Evolutionary conservation across 1,140 invertebrate species (phyloP).

Genomic region (Tribolium madens): DNA sequence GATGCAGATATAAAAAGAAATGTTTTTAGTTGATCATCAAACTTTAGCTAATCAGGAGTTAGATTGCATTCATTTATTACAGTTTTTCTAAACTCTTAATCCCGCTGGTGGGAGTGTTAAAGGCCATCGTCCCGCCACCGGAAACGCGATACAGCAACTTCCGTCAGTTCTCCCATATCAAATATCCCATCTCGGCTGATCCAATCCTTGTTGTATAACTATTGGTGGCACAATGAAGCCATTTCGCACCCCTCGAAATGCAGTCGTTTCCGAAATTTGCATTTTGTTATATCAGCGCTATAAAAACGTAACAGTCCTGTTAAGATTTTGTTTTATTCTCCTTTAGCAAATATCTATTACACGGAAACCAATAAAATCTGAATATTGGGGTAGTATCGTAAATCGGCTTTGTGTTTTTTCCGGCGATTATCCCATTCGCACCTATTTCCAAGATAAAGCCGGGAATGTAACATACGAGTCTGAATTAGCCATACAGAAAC

Average conservation of each 20-base stretch:
- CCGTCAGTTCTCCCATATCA: not conserved
- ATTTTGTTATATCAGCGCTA: conserved; percentile 52
- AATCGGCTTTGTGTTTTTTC: not conserved
- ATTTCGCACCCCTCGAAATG: conserved; percentile 14
- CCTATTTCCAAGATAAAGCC: not conserved
- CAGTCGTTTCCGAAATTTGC: conserved; percentile 42
- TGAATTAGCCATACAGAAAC: conserved; percentile 24
- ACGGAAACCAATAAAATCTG: conserved; percentile 5
- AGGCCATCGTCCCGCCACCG: not conserved
- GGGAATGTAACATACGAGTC: not conserved
- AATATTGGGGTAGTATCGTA: not conserved
- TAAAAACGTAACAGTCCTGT: conserved; percentile 33
- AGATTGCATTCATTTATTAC: not conserved
- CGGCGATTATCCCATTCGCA: conserved; percentile 6
- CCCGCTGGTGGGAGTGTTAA: not conserved
- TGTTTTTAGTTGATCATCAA: too few relatives aligned
- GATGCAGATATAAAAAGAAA: too few relatives aligned
- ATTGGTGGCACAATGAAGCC: not conserved
- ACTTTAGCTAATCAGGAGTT: not conserved
- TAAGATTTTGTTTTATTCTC: conserved; percentile 34
- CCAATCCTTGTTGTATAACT: conserved; percentile 19
- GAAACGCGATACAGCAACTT: not conserved
- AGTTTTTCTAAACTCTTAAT: not conserved
- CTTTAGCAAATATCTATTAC: conserved; percentile 22
- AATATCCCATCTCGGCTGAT: not conserved